Conservation (phyloP, 1,140 invertebrate species). For the Heliconius eleuchia region DNA sequence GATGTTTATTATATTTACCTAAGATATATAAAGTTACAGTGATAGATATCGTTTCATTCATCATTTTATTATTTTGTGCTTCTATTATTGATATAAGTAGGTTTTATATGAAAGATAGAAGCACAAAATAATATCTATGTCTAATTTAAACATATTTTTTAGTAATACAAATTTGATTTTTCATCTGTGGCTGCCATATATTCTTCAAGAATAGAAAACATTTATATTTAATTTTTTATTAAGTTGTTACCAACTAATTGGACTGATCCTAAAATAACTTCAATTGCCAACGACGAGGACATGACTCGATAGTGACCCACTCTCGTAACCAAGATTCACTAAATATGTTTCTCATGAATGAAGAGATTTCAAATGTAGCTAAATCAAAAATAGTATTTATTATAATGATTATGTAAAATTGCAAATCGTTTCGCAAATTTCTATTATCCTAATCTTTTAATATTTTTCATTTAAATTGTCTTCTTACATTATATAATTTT, state of each 20-base stretch:
- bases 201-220: background rate
- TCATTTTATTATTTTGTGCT: background rate
- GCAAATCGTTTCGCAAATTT: too few species aligned
- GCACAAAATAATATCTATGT: too few species aligned
- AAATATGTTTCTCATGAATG: background rate
- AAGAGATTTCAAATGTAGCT: background rate
- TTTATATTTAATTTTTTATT: background rate
- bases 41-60: background rate
- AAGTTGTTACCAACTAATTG: slow-evolving; percentile 20
- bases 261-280: slow-evolving; percentile 33
- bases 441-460: too few species aligned
- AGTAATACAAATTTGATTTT: background rate
- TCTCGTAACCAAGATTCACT: slow-evolving; percentile 16
- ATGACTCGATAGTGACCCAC: slow-evolving; percentile 30
- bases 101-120: too few species aligned
- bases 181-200: background rate
- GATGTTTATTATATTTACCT: slow-evolving; percentile 16
- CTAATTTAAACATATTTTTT: too few species aligned
- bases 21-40: slow-evolving; percentile 11
- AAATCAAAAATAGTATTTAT: background rate
- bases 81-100: background rate
- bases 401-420: background rate
- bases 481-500: too few species aligned
- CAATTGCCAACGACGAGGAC: slow-evolving; percentile 34
- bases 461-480: too few species aligned